Evolutionary conservation across 2,888 invertebrate species (phyloP), one percentile per base, ranked within the genome.

Genomic region (Melanostoma mellinum): DNA sequence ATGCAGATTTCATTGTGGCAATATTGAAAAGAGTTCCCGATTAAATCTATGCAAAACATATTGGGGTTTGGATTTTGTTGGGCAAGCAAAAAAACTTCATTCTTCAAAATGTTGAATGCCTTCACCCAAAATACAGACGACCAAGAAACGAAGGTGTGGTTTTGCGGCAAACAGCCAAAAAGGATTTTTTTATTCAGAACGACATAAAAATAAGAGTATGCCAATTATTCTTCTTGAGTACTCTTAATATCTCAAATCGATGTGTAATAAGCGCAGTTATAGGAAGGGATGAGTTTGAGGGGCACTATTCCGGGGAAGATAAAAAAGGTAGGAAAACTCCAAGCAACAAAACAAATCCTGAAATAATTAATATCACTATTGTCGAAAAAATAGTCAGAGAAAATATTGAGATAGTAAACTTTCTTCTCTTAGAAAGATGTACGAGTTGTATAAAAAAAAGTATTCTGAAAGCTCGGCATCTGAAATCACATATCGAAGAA

Each of bases 121-220:
- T 30, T 63, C 36, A 36, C 32, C 20, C 61, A 63, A 63, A 48
- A 55, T 55, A 55, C 53, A 53, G 53, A 35, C 10, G 36, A 35
- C 35, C 46, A 35, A 61, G 48, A 48, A 48, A 20, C 35, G 35
- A 20, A 20, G 20, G 20, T 20, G 20, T 1, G 20, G 20, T 20
- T 20, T 20, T 20, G 20, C 20, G 20, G 20, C 20, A 20, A 20
- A 20, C 20, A 20, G 20, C 20, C 20, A 20, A 20, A 20, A 20
- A 20, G 20, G 0, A 20, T 20, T 20, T 20, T 20, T 20, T 20
- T 20, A 20, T 20, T 20, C 20, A 20, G 20, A 20, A 20, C 20
- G 20, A 20, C 20, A 20, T 20, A 20, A 20, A 20, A 20, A 20
- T 20, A 20, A 20, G 20, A 20, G 20, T 20, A 20, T 20, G 20